A percentile compares a stretch with the other conserved stretches of the same genome.
Conservation (phyloP, 1,140 invertebrate genomes). For the Drepana arcuata region DNA sequence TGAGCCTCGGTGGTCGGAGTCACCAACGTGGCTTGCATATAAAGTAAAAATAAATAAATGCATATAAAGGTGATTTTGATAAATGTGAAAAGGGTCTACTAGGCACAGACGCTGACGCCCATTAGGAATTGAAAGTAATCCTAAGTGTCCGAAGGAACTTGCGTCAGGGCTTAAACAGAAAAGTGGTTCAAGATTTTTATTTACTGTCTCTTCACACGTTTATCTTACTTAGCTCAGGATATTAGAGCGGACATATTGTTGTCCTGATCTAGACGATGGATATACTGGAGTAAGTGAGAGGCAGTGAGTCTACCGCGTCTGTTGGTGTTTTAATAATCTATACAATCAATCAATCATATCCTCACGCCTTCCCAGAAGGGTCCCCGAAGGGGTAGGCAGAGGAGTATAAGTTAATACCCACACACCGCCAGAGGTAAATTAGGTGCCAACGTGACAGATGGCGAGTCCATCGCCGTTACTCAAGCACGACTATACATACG, state of each 20-base stretch:
- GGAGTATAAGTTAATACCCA: too few species aligned
- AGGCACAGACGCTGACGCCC: slow-evolving; percentile 2
- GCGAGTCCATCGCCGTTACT: too few species aligned
- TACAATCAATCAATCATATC: too few species aligned
- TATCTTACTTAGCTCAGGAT: slow-evolving; percentile 3
- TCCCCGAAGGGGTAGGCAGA: too few species aligned
- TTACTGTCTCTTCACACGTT: slow-evolving; percentile 3
- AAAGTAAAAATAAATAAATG: too few species aligned
- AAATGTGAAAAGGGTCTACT: slow-evolving; percentile 6
- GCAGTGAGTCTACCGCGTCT: not conserved
- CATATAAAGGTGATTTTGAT: slow-evolving; percentile 5
- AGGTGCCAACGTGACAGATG: too few species aligned
- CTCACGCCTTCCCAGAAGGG: too few species aligned
- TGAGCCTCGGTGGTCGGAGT: slow-evolving; percentile 5
- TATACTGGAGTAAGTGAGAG: slow-evolving; percentile 3
- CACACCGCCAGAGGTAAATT: too few species aligned
- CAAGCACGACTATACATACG: too few species aligned
- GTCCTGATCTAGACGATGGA: slow-evolving; percentile 7
- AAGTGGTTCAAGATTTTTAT: not conserved
- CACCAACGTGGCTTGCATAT: slow-evolving; percentile 9
- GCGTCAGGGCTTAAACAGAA: not conserved
- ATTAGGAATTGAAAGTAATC: slow-evolving; percentile 4
- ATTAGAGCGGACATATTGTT: slow-evolving; percentile 8
- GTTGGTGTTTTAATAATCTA: slow-evolving; percentile 3
- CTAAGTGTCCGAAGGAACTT: slow-evolving; percentile 1